Evolutionary conservation across 2,888 invertebrate species (phyloP).

Genomic region (Drosophila pseudotalamancana): DNA sequence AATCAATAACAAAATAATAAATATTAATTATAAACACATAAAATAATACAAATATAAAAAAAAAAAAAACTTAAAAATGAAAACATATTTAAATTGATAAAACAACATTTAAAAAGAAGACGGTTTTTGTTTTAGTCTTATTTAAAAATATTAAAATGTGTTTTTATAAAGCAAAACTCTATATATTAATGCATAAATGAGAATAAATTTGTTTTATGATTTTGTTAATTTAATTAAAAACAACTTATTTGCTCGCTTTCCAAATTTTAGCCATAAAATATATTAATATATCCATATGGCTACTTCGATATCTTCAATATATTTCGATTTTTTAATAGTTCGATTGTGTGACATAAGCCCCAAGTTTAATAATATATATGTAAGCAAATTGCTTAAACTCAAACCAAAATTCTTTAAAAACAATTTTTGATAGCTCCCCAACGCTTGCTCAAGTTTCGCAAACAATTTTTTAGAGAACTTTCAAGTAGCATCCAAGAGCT

Average conservation of each 20-base stretch:
- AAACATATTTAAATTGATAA: slow-evolving; percentile 36
- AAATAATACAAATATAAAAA: slow-evolving; percentile 41
- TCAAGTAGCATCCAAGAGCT: slow-evolving; percentile 71
- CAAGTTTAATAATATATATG: slow-evolving; percentile 1
- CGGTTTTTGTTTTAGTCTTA: slow-evolving; percentile 67
- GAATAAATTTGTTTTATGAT: slow-evolving; percentile 18
- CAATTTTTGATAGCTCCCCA: slow-evolving; percentile 52
- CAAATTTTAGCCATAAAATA: background rate
- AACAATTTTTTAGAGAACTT: slow-evolving; percentile 41
- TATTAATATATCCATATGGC: slow-evolving; percentile 1
- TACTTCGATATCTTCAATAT: slow-evolving; percentile 42
- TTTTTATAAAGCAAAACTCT: slow-evolving; percentile 66
- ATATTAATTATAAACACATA: slow-evolving; percentile 35
- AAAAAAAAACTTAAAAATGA: slow-evolving; percentile 47
- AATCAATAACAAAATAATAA: slow-evolving; percentile 74
- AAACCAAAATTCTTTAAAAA: slow-evolving; percentile 65
- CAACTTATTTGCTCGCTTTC: slow-evolving; percentile 49
- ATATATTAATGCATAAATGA: slow-evolving; percentile 20
- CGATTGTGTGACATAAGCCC: slow-evolving; percentile 4
- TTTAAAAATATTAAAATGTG: slow-evolving; percentile 49
- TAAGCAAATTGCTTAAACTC: slow-evolving; percentile 63
- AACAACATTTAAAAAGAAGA: slow-evolving; percentile 40
- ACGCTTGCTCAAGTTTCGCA: slow-evolving; percentile 47
- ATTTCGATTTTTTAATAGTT: slow-evolving; percentile 17
- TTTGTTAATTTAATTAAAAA: slow-evolving; percentile 22